A percentile compares a stretch with the other conserved stretches of the same genome.
Evolutionary conservation across 92 coral and sea anemone genomes (phyloP).

Genomic region (Phenganax stokvisi): DNA sequence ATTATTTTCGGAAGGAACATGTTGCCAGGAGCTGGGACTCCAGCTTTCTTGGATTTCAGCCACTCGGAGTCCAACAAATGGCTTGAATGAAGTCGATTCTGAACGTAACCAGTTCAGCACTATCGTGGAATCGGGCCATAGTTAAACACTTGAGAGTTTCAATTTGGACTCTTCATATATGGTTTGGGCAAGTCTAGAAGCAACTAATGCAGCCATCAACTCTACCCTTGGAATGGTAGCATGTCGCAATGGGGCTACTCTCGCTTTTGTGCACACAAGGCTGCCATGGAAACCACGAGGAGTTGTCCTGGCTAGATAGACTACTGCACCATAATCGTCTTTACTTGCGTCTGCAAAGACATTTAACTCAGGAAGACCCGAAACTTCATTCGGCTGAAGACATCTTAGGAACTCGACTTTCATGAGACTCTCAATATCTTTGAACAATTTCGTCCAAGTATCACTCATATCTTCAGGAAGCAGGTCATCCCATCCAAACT

Average conservation of each 20-base stretch:
- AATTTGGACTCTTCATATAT: slow-evolving; percentile 28
- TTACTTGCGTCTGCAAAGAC: slow-evolving; percentile 50
- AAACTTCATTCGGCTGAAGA: slow-evolving; percentile 34
- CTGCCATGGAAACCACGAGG: slow-evolving; percentile 38
- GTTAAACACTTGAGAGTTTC: slow-evolving; percentile 25
- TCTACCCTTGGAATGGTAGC: slow-evolving; percentile 30
- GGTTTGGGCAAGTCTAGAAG: slow-evolving; percentile 35
- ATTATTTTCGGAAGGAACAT: slow-evolving; percentile 38
- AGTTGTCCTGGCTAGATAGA: slow-evolving; percentile 45
- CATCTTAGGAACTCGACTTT: slow-evolving; percentile 44
- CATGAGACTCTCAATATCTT: slow-evolving; percentile 38
- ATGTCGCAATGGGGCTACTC: slow-evolving; percentile 28
- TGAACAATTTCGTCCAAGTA: slow-evolving; percentile 27
- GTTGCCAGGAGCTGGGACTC: slow-evolving; percentile 33
- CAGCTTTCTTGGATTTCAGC: slow-evolving; percentile 49
- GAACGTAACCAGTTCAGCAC: slow-evolving; percentile 42
- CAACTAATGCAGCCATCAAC: slow-evolving; percentile 27
- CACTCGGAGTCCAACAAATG: slow-evolving; percentile 44
- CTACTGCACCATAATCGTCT: slow-evolving; percentile 51
- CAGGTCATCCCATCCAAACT: slow-evolving; percentile 55
- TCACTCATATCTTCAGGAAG: slow-evolving; percentile 37
- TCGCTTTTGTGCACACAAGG: slow-evolving; percentile 22
- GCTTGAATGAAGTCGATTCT: slow-evolving; percentile 35
- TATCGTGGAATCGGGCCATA: slow-evolving; percentile 48
- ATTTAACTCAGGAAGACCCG: slow-evolving; percentile 45